A percentile compares a stretch with the other conserved stretches of the same genome.
phyloP scores from a whole-genome alignment of 2,113 vertebrate genomes.

The Alaudala cheleensis region DNA sequence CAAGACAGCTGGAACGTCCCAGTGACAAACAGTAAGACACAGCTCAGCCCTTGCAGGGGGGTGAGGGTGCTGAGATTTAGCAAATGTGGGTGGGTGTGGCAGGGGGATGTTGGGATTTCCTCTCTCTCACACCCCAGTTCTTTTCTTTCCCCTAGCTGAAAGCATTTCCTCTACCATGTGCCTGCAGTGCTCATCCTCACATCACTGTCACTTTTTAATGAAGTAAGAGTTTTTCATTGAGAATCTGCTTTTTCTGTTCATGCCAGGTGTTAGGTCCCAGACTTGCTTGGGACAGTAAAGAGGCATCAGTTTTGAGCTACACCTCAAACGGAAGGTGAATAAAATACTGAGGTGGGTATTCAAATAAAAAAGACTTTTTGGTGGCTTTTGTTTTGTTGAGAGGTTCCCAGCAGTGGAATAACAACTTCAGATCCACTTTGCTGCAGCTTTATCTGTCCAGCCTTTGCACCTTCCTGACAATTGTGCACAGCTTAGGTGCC shows the following conservation, averaged over 20 bases:
- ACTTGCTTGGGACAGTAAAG: not conserved
- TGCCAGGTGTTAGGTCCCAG: not conserved
- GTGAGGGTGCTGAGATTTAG: too few relatives aligned
- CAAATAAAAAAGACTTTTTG: not conserved
- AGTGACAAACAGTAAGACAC: not conserved
- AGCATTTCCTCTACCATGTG: not conserved
- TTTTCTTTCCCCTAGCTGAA: not conserved
- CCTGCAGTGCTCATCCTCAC: not conserved
- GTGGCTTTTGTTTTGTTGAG: not conserved
- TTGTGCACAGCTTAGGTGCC: not conserved
- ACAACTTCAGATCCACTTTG: not conserved
- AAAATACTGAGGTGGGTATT: not conserved
- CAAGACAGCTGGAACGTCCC: not conserved
- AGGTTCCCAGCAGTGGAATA: not conserved
- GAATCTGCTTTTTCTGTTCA: not conserved
- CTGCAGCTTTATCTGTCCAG: not conserved
- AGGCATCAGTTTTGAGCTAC: not conserved
- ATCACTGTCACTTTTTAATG: not conserved
- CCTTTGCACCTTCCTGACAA: not conserved
- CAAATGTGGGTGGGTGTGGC: too few relatives aligned
- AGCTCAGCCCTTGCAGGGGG: not conserved
- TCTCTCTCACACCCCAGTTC: accelerated
- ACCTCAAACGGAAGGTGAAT: not conserved
- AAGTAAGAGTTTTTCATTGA: not conserved
- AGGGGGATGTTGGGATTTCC: not conserved